These are phyloP conservation scores for Eospalax fontanierii DNA, from an alignment of 2,797 vertebrate genomes.

Conservation along the genomic window DNA sequence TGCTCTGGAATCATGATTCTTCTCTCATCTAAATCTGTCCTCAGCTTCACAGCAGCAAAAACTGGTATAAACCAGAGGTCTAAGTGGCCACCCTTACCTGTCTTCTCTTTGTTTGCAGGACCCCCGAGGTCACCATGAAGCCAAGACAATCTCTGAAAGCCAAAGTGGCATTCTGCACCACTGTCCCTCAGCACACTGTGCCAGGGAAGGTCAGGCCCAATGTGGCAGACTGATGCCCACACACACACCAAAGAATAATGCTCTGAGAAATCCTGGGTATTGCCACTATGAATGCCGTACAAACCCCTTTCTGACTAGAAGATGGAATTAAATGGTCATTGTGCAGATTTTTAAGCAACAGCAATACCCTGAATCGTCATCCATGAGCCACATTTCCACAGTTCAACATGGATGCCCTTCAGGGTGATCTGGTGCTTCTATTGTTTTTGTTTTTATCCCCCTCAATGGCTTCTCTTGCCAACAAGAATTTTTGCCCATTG, in stretches of 20 bases:
- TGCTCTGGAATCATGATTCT: background rate
- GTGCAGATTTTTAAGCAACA: background rate
- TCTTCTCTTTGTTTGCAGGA: slow-evolving; percentile 84
- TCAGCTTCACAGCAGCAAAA: background rate
- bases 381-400: background rate
- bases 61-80: background rate
- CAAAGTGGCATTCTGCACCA: slow-evolving; percentile 78
- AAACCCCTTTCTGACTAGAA: background rate
- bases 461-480: background rate
- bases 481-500: background rate
- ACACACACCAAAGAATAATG: background rate
- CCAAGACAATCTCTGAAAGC: slow-evolving; percentile 78
- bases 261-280: background rate
- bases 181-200: slow-evolving; percentile 44
- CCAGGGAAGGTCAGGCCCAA: slow-evolving; percentile 70
- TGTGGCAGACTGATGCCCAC: slow-evolving; percentile 71
- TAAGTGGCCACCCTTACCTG: background rate
- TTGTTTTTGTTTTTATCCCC: background rate
- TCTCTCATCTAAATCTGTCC: background rate
- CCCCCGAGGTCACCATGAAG: slow-evolving; percentile 84
- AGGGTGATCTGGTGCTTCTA: background rate
- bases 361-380: background rate
- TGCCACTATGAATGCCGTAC: background rate
- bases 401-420: background rate
- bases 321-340: background rate